Evolutionary conservation across 2,113 vertebrate species (phyloP), one percentile per base, ranked within the genome.

Genomic region (Egretta garzetta): DNA sequence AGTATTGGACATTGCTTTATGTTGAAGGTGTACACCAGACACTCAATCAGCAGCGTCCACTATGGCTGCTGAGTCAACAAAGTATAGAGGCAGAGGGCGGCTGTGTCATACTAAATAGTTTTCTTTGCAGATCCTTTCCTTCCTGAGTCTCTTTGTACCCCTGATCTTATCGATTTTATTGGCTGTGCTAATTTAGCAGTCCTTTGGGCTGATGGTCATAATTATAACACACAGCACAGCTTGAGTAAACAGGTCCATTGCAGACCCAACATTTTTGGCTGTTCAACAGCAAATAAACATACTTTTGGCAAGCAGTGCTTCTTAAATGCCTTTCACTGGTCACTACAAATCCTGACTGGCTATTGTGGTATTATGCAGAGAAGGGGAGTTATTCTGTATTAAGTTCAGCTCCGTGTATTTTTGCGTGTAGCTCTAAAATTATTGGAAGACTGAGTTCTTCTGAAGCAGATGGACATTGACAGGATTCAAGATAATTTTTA

Each of bases 151-250:
- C 94, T 97, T 96, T 96, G 93, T 28, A 72, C 66, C 84, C 88
- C 89, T 94, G 96, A 98, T 97, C 84, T 59, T 85, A 98, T 97
- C 27, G 98, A 98, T 97, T 96, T 92, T 86, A 97, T 98, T 92
- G 96, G 88, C 95, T 97, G 88, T 97, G 96, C 97, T 98, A 98
- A 98, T 97, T 98, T 98, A 97, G 96, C 97, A 97, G 94, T 97
- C 97, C 96, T 97, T 77, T 96, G 92, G 91, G 96, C 97, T 97
- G 96, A 96, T 97, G 92, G 89, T 96, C 77, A 41, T 98, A 97
- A 97, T 98, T 98, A 93, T 83, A 97, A 91, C 76, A 96, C 85
- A 90, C 67, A 93, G 86, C 86, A 94, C 82, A 84, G 95, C 88
- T 59, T 91, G 82, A 86, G 74, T 88, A 96, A 95, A 96, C 92